Evolutionary conservation across 2,888 invertebrate genomes (phyloP), one percentile per base, ranked within the genome.

Genomic region (Erannis defoliaria): DNA sequence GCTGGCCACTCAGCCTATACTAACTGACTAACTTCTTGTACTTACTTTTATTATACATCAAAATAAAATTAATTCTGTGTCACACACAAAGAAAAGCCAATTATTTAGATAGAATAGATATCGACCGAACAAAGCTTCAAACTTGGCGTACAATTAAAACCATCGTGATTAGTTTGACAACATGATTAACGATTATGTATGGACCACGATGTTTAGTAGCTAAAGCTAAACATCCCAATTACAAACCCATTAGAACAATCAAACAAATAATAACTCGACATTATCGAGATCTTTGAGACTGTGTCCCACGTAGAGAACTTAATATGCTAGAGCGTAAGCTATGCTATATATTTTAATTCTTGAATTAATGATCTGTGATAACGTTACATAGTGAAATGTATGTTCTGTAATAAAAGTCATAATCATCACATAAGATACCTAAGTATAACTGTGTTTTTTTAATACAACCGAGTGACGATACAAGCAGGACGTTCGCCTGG

Each of bases 141-240:
- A 40, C 31, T 48, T 21, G 12, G 3, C 19, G 19, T 35, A 51
- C 23, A 40, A 55, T 51, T 46, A 55, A 55, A 49, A 43, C 5
- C 23, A 5, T 48, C 56, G 62, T 62, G 53, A 53, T 53, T 56
- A 29, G 56, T 57, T 57, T 48, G 53, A 53, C 62, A 57, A 49
- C 42, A 12, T 57, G 48, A 57, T 57, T 43, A 54, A 62, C 48
- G 56, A 18, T 46, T n/a, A 42, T 37, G 48, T 21, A 31, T 19
- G 23, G 14, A 18, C 48, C 62, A 42, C 53, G 55, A 56, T 50
- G 23, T 42, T 62, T 62, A 48, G 50, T 16, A 62, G 58, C 55
- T 59, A 55, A 16, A 62, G 58, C 55, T 59, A 55, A 59, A 51
- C 63, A 58, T 64, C 50, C 45, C 59, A 59, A 59, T 64, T 58